phyloP scores from a whole-genome alignment of 2,797 vertebrate species.

The Emydoidea blandingii region DNA sequence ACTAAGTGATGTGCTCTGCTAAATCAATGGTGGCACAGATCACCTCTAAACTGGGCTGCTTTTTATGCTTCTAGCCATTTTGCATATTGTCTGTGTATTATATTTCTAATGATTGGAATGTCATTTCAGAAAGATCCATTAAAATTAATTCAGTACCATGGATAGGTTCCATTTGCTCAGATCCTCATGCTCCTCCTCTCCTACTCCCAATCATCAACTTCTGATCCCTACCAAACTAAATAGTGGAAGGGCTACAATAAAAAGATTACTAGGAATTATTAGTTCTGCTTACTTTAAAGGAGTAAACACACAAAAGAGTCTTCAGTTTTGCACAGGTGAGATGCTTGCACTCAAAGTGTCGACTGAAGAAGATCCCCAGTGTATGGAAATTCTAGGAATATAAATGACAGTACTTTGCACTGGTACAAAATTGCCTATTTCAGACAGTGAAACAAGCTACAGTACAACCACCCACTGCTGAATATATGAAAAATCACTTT shows the following conservation, averaged over 20 bases:
- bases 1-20: background rate
- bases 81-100: background rate
- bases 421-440: background rate
- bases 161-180: background rate
- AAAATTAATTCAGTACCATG: background rate
- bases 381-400: background rate
- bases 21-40: background rate
- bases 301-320: background rate
- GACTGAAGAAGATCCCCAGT: background rate
- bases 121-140: background rate
- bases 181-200: background rate
- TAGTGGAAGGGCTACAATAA: background rate
- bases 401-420: background rate
- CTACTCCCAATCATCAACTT: background rate
- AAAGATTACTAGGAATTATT: background rate
- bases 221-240: background rate
- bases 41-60: background rate
- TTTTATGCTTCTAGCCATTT: background rate
- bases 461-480: background rate
- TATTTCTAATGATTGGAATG: background rate
- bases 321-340: background rate
- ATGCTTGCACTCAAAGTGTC: background rate
- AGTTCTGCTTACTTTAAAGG: background rate
- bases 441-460: background rate
- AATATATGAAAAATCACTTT: background rate